Base-by-base conservation (phyloP, 2,797 vertebrate genomes). In the Selene dorsalis region DNA sequence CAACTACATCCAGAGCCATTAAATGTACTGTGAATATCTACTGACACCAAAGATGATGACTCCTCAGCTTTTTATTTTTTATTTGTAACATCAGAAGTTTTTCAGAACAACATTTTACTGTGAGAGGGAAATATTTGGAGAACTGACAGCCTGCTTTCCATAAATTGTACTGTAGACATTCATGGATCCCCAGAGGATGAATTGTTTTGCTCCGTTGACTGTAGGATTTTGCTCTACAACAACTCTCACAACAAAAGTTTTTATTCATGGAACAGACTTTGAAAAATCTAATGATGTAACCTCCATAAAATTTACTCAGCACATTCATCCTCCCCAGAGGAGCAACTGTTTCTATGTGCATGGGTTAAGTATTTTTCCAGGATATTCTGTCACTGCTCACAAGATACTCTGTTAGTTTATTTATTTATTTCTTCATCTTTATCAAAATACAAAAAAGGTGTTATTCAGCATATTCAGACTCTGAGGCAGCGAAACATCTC, bases 391-490 rank as follows among this genome's bases (percentile, higher is more conserved):
- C 48, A 22, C n/a, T 12, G n/a, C 48, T 52, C 22, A 28, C 32
- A 11, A 38, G 17, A 52, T 12, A 30, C 18, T 35, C 26, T 50
- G 1, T 45, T 13, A 13, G 39, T 41, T 41, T 41, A 41, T 41
- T 41, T 41, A 41, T 13, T 3, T 13, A 41, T 45, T 18, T 6
- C 5, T 45, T 45, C 2, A 6, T 47, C 6, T 47, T 18, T 18
- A 17, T 4, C 9, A 20, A 41, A 43, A 24, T 75, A 3, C 39
- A 45, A 6, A 4, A 60, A 20, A 20, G 17, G 9, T 39, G 30
- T 48, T n/a, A n/a, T n/a, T 63, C 13, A 66, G 41, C 16, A 16
- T 22, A 58, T 48, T 48, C 53, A 39, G 55, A 69, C 28, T 35
- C n/a, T 17, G 3, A 35, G 16, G 18, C 22, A 53, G 52, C 13